Percentiles rank a stretch among this genome's conserved stretches.
Conservation (phyloP, 2,113 vertebrate genomes). For the Orthonyx spaldingii region DNA sequence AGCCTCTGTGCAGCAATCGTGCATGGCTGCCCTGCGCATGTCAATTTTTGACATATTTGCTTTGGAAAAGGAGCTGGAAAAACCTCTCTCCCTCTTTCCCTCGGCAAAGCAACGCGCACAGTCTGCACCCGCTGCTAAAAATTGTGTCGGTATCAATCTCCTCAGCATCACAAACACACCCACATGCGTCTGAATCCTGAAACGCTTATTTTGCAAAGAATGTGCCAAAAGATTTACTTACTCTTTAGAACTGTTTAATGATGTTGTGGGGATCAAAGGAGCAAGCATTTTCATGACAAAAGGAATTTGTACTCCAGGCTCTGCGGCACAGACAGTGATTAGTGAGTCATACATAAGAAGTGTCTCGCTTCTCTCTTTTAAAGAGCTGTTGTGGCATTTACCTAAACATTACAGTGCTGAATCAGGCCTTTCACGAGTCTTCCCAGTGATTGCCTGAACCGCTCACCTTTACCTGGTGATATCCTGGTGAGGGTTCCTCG, state of each 20-base stretch:
- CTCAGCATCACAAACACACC: slow-evolving; percentile 57
- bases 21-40: not conserved
- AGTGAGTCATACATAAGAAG: slow-evolving; percentile 60
- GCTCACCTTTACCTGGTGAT: slow-evolving; percentile 24
- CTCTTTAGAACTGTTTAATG: slow-evolving; percentile 62
- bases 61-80: slow-evolving; percentile 9
- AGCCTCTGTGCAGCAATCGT: not conserved
- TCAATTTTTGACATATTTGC: not conserved
- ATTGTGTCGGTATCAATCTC: slow-evolving; percentile 57
- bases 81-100: not conserved
- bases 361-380: slow-evolving; percentile 46
- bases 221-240: slow-evolving; percentile 69
- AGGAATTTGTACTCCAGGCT: slow-evolving; percentile 64
- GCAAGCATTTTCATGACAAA: slow-evolving; percentile 70
- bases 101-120: not conserved
- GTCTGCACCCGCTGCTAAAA: slow-evolving; percentile 49
- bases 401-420: slow-evolving; percentile 47
- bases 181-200: slow-evolving; percentile 43
- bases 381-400: slow-evolving; percentile 51
- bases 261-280: slow-evolving; percentile 68
- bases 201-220: slow-evolving; percentile 48
- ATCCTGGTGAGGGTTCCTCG: not conserved
- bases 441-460: not conserved
- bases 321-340: slow-evolving; percentile 63
- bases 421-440: not conserved